Evolutionary conservation across 2,888 invertebrate genomes (phyloP).

Genomic region (Orchestes rusci): DNA sequence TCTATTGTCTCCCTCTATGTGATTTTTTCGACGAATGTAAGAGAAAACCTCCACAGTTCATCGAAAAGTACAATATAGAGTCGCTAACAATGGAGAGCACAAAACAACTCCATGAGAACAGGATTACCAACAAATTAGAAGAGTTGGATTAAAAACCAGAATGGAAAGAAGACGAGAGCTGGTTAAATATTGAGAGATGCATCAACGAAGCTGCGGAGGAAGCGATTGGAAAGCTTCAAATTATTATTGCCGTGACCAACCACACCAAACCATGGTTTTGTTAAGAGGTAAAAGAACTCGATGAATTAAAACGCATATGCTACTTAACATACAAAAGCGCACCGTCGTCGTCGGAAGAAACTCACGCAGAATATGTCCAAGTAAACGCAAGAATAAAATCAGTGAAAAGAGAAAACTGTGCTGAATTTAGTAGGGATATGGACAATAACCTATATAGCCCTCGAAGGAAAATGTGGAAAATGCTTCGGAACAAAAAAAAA

Average conservation of each 20-base stretch:
- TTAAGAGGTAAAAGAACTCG: not conserved
- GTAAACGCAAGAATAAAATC: not conserved
- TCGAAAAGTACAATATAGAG: no score
- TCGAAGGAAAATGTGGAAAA: conserved; percentile 1
- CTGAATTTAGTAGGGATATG: conserved; percentile 1
- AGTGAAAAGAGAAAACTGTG: conserved; percentile 1
- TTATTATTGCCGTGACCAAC: not conserved
- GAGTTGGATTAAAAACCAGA: not conserved
- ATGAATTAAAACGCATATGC: not conserved
- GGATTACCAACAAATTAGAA: not conserved
- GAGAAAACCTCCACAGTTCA: no score
- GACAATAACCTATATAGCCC: conserved; percentile 3
- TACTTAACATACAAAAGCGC: not conserved
- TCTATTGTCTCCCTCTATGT: no score
- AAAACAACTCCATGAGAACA: not conserved
- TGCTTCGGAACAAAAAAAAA: conserved; percentile 4
- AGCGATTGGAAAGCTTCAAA: not conserved
- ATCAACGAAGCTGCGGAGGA: not conserved
- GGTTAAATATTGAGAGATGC: not conserved
- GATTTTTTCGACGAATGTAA: no score
- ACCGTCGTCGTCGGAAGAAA: no score
- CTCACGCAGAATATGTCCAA: no score
- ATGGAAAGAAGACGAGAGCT: not conserved
- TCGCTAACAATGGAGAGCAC: not conserved
- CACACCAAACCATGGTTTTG: not conserved